phyloP scores from a whole-genome alignment of 2,797 vertebrate genomes.

The Chelon auratus region DNA sequence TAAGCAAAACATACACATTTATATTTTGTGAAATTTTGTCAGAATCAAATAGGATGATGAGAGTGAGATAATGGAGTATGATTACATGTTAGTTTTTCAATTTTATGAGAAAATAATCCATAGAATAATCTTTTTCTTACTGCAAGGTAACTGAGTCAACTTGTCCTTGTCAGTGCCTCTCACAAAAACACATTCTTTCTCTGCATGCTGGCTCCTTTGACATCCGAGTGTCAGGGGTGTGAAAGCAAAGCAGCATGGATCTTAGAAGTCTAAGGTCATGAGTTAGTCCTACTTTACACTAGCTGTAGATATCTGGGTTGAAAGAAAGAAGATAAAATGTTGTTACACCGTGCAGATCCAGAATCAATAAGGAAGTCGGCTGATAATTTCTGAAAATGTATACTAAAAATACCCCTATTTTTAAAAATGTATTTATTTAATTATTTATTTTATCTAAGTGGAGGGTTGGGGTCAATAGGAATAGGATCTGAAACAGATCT shows the following conservation, averaged over 20 bases:
- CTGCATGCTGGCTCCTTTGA: slow-evolving; percentile 58
- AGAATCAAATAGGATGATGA: too few species aligned
- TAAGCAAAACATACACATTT: too few species aligned
- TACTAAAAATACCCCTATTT: too few species aligned
- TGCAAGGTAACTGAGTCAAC: not conserved
- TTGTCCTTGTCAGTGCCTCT: slow-evolving; percentile 59
- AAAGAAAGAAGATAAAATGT: slow-evolving; percentile 5
- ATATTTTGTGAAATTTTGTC: too few species aligned
- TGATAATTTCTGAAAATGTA: too few species aligned
- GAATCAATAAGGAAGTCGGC: not conserved
- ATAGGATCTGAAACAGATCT: too few species aligned
- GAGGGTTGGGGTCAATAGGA: too few species aligned
- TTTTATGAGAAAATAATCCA: too few species aligned
- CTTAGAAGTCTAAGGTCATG: slow-evolving; percentile 65
- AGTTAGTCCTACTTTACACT: slow-evolving; percentile 35
- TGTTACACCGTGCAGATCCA: not conserved
- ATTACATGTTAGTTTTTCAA: too few species aligned
- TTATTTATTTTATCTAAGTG: too few species aligned
- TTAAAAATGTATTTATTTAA: too few species aligned
- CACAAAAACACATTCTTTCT: slow-evolving; percentile 46
- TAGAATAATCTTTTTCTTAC: not conserved
- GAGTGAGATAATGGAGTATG: too few species aligned
- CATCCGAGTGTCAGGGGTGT: slow-evolving; percentile 63
- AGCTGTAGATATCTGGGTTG: slow-evolving; percentile 24
- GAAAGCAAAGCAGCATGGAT: slow-evolving; percentile 59